Percentiles rank a stretch among this genome's conserved stretches.
phyloP scores from a whole-genome alignment of 2,797 vertebrate species.

The Notamacropus eugenii region DNA sequence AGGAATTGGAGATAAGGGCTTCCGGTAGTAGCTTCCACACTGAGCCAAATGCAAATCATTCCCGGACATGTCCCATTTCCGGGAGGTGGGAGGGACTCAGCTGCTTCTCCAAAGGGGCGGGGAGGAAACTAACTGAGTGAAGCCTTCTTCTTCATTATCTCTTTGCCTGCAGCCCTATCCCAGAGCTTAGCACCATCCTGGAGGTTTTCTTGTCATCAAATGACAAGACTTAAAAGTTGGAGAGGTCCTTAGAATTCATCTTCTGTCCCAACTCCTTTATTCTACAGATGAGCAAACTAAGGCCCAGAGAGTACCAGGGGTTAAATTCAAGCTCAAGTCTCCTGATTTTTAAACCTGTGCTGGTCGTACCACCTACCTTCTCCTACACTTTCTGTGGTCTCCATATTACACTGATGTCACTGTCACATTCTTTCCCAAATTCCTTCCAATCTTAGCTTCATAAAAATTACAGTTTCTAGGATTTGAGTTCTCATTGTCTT shows the following conservation, averaged over 20 bases:
- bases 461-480: not conserved
- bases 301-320: not conserved
- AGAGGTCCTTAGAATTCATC: not conserved
- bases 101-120: not conserved
- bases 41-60: not conserved
- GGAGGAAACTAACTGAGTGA: not conserved
- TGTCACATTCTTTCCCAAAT: not conserved
- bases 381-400: not conserved
- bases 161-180: not conserved
- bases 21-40: not conserved
- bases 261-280: not conserved
- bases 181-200: not conserved
- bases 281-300: not conserved
- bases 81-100: constrained; percentile 2
- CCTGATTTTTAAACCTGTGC: not conserved
- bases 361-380: not conserved
- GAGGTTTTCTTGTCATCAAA: not conserved
- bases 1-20: not conserved
- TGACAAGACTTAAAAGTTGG: not conserved
- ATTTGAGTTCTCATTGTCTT: not conserved
- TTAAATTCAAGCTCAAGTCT: not conserved
- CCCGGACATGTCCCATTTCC: not conserved
- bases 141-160: not conserved
- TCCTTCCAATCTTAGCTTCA: not conserved
- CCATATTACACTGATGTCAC: not conserved